Evolutionary conservation across 1,140 invertebrate genomes (phyloP), one percentile per base, ranked within the genome.

Genomic region (Chironomus striatipennis): DNA sequence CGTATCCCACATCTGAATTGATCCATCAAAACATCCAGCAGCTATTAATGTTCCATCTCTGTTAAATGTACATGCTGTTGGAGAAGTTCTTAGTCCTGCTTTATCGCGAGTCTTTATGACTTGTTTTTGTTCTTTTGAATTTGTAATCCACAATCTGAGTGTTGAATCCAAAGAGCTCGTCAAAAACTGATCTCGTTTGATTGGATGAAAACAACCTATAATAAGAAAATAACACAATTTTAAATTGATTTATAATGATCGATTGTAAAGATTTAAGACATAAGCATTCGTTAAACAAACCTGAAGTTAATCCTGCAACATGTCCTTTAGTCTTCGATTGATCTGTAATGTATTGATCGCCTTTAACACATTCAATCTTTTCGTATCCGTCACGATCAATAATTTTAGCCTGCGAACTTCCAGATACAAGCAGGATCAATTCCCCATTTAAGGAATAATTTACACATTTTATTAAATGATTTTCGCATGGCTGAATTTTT

Each of bases 1-100:
- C 73, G 95, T 91, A 82, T 99, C 98, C 97, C 97, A 99, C 83
- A 98, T 91, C 83, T 98, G 97, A 77, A 99, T 91, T 0, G 95
- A 98, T 1, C 98, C 98, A 83, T 99, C 98, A 34, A 90, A 87
- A 80, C 98, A 99, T 0, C 91, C 97, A 74, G 93, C 93, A 0
- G 93, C 93, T 18, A 99, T 89, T 0, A 93, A 87, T 74, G 92
- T 91, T 0, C 96, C 97, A 83, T 99, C 96, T 75, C 92, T 84
- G 75, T 89, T 95, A 79, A 92, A 97, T 1, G 86, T 85, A 78
- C 95, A 96, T 0, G 93, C 85, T 0, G 93, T 95, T 0, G 97
- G 96, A 57, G 91, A 88, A 0, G 93, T 93, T 83, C 95, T 93
- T 0, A 98, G 85, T 0, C 98, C 98, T 76, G 91, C 93, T 77